Evolutionary conservation across 2,113 vertebrate species (phyloP).

Genomic region (human): GRCh38 chrX:51805001-51805500

Average conservation of each 20-base stretch:
- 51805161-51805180: not conserved
- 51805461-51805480: conserved; percentile 40
- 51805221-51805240: conserved; percentile 12
- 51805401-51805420: not conserved
- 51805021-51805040: not conserved
- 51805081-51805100: not conserved
- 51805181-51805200: not conserved
- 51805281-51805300: conserved; percentile 11
- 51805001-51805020: not conserved
- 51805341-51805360: conserved; percentile 49
- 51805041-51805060: not conserved
- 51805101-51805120: not conserved
- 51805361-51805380: not conserved
- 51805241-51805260: conserved; percentile 16
- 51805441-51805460: not conserved
- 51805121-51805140: not conserved
- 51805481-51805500: not conserved
- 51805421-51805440: not conserved
- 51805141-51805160: not conserved
- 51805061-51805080: not conserved
- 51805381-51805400: conserved; percentile 17
- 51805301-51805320: not conserved
- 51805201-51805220: conserved; percentile 3
- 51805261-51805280: not conserved
- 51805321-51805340: conserved; percentile 7